These are phyloP conservation scores for Bombus affinis DNA, from an alignment of 1,140 invertebrate genomes.

Conservation along the genomic window DNA sequence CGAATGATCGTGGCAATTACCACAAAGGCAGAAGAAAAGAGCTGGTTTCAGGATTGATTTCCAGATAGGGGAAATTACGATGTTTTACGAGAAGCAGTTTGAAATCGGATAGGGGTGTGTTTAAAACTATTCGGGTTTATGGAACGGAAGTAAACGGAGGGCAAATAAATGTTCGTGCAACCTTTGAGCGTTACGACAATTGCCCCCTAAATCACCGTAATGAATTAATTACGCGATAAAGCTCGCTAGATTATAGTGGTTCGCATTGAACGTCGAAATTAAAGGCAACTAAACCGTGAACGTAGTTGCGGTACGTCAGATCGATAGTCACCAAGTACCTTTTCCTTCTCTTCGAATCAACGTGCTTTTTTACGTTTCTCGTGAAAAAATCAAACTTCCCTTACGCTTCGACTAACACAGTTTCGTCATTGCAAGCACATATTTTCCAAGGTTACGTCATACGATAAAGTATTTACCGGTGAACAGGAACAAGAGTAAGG, in stretches of 20 bases:
- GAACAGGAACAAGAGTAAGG: not conserved
- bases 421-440: not conserved
- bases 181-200: conserved; percentile 58
- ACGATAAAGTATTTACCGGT: conserved; percentile 73
- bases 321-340: not conserved
- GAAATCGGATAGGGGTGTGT: conserved; percentile 12
- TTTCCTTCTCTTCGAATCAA: not conserved
- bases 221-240: conserved; percentile 53
- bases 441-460: conserved; percentile 50
- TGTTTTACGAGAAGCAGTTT: conserved; percentile 9
- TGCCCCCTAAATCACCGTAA: conserved; percentile 35
- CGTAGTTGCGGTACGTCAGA: not conserved
- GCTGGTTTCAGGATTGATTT: not conserved
- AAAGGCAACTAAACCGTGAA: not conserved
- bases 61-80: not conserved
- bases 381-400: too few relatives aligned
- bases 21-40: not conserved
- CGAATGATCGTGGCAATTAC: not conserved
- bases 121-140: conserved; percentile 51
- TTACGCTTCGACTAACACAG: not conserved
- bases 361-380: not conserved
- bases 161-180: conserved; percentile 51
- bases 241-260: conserved; percentile 17
- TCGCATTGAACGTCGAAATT: conserved; percentile 21
- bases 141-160: conserved; percentile 45